These are phyloP conservation scores for Lucifuga dentata DNA, from an alignment of 2,113 vertebrate genomes.

Conservation along the genomic window DNA sequence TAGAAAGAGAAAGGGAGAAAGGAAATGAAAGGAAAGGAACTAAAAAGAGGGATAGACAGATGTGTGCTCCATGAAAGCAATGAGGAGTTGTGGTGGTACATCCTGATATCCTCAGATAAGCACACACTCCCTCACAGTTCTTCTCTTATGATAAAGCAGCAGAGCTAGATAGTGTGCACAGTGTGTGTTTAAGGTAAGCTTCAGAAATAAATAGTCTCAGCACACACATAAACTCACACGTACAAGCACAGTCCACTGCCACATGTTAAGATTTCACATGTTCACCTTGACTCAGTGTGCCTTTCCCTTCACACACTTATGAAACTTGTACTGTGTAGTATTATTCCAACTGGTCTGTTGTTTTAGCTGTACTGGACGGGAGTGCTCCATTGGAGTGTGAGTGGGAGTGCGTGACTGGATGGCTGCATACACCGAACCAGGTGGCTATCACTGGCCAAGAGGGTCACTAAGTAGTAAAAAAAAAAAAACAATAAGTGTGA, in stretches of 20 bases:
- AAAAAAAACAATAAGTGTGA: constrained; percentile 34
- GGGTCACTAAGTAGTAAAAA: constrained; percentile 33
- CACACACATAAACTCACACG: constrained; percentile 4
- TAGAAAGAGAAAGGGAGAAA: constrained; percentile 59
- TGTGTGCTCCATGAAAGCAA: too few relatives aligned
- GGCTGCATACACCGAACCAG: constrained; percentile 23
- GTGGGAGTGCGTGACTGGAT: constrained; percentile 41
- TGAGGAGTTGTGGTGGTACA: constrained; percentile 36
- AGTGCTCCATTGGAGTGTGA: constrained; percentile 50
- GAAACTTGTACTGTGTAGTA: constrained; percentile 53
- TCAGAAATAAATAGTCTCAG: constrained; percentile 8
- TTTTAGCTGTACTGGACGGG: constrained; percentile 61
- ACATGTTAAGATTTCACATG: constrained; percentile 47
- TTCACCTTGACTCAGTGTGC: constrained; percentile 42
- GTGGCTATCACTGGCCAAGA: constrained; percentile 37
- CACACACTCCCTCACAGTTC: constrained; percentile 13
- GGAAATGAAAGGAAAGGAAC: constrained; percentile 65
- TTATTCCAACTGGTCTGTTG: constrained; percentile 71
- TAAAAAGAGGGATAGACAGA: constrained; percentile 47
- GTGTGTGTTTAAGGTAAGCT: neutral
- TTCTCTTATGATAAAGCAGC: neutral
- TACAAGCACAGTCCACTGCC: constrained; percentile 11
- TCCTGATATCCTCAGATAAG: constrained; percentile 30
- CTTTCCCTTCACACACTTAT: constrained; percentile 49
- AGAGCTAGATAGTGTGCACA: neutral